phyloP scores from a whole-genome alignment of 2,888 invertebrate genomes.

The Clunio marinus region DNA sequence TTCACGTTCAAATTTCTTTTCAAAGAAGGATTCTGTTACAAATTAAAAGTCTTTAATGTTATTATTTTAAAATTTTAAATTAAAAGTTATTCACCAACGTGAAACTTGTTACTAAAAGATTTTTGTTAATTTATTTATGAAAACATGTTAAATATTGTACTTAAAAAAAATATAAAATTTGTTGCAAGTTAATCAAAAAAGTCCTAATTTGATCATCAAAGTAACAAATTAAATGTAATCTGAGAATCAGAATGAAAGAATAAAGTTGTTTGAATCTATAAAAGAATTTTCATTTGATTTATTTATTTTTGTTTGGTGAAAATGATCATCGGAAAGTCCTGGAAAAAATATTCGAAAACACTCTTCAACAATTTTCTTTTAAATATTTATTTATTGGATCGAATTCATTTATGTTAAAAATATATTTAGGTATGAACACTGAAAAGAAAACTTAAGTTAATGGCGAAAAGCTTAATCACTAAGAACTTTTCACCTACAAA shows the following conservation, averaged over 20 bases:
- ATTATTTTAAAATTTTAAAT: neutral
- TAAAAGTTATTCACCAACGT: neutral
- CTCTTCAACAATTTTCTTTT: no score
- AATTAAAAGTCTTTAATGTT: neutral
- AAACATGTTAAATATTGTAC: neutral
- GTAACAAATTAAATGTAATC: constrained; percentile 32
- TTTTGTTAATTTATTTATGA: neutral
- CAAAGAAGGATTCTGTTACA: neutral
- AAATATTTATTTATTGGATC: no score
- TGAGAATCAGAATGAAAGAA: constrained; percentile 11
- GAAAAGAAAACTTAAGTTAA: no score
- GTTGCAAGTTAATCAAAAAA: neutral
- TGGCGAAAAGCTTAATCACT: no score
- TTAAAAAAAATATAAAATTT: neutral
- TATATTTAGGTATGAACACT: no score
- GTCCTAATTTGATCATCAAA: neutral
- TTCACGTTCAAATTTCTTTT: neutral
- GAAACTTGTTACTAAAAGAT: no score
- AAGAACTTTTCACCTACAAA: no score
- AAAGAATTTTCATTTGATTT: neutral
- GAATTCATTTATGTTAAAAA: no score
- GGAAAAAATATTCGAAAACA: no score
- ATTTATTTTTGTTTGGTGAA: neutral
- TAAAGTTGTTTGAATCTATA: neutral
- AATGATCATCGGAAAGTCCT: no score